Base-by-base conservation (phyloP, 2,888 invertebrate species). In the Smittia aterrima region DNA sequence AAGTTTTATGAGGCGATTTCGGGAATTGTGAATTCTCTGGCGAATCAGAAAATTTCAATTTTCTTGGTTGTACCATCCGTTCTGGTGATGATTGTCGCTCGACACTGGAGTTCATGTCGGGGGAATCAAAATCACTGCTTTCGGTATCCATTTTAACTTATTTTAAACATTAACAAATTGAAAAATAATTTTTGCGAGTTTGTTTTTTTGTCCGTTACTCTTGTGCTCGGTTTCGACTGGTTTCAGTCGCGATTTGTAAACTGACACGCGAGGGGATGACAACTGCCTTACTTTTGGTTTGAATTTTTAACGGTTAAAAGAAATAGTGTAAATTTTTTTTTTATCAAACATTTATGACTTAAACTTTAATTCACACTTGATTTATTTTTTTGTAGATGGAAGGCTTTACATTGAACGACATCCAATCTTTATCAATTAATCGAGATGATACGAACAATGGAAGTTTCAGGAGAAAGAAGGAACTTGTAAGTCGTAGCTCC, bases 1-100 rank as follows among this genome's bases (percentile, higher is more conserved):
- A 41, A 25, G 20, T 87, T 88, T 0, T 88, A 87, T 11, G 87
- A 87, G 27, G 83, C 47, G 47, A 83, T 75, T 81, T 79, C 0
- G 38, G 32, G 40, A 16, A 79, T 7, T 58, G 9, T 58, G n/a
- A 20, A 6, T n/a, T 22, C 27, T 27, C 25, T 22, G 70, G 47
- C 47, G 47, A 47, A 47, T 47, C 47, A 6, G 70, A 70, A 70
- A 70, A 70, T 18, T 70, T 70, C 27, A 70, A 54, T 54, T 54
- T 53, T 38, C 82, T 78, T 16, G 82, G 82, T 76, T 81, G 79
- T n/a, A 76, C 77, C 24, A 75, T 41, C 9, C 77, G 75, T 13
- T 76, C 77, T 11, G 77, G 77, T 22, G 77, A 77, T 68, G 75
- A 67, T 25, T 62, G 58, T 7, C 58, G 58, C 38, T 72, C 72